Evolutionary conservation across 2,797 vertebrate species (phyloP), one percentile per base, ranked within the genome.

Genomic region (Acanthis flammea): DNA sequence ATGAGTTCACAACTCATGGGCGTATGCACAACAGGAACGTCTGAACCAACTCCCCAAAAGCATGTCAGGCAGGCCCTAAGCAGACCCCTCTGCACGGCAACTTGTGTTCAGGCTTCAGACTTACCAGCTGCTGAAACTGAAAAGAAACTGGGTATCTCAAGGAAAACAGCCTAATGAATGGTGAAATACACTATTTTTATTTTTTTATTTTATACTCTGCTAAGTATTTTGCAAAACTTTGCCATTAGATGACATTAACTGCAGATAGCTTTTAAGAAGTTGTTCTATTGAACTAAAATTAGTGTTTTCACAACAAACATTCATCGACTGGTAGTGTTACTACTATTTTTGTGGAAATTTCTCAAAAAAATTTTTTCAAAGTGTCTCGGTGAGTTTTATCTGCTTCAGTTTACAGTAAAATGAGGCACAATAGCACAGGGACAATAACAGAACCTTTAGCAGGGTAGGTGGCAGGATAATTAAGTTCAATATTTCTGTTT

Each of bases 1-100:
- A 3, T 0, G 4, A 25, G 7, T 35, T 5, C 22, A 0, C 13
- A 3, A 35, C 35, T 35, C 35, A 35, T 35, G 6, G 31, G 7
- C 5, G 2, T 44, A 17, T 4, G 19, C 24, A 1, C 31, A 39
- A n/a, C 21, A 30, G 33, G 25, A 62, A 5, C 7, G 37, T 6
- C 4, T 12, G 24, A 39, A 31, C 14, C 39, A 44, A 5, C 18
- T 22, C 6, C 3, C 15, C 12, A 5, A 21, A 28, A 15, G 9
- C 25, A 22, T 39, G 19, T 10, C 39, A 12, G 33, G 30, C 54
- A 70, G 19, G 6, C 30, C 25, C 42, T 35, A 30, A 53, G 48
- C 24, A 86, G n/a, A 44, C 13, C 19, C 28, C 8, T 58, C 12
- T 27, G 14, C 22, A 14, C 35, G 12, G 45, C 35, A 48, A 13